Conservation (phyloP, 2,797 vertebrate genomes). For the Catharus ustulatus region DNA sequence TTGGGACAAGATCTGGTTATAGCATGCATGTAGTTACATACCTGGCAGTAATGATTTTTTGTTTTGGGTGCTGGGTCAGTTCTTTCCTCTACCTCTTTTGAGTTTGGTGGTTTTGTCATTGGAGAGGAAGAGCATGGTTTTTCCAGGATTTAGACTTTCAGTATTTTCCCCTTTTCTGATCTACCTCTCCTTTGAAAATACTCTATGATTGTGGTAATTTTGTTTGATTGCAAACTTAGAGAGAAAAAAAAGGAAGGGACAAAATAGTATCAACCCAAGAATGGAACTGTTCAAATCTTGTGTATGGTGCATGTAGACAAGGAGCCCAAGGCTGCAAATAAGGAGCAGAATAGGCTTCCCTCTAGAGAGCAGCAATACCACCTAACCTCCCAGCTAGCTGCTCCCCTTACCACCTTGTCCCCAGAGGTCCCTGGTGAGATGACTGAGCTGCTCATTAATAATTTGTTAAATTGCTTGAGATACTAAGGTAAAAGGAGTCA, state of each 20-base stretch:
- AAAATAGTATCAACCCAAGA: not conserved
- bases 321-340: not conserved
- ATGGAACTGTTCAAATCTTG: not conserved
- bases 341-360: not conserved
- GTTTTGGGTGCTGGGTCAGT: not conserved
- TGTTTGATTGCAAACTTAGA: not conserved
- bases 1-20: not conserved
- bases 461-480: not conserved
- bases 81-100: not conserved
- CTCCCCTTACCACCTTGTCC: not conserved
- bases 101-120: not conserved
- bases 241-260: not conserved
- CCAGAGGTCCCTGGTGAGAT: not conserved
- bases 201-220: not conserved
- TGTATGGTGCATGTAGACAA: not conserved
- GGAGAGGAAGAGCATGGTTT: not conserved
- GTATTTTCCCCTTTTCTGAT: not conserved
- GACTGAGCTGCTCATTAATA: not conserved
- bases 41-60: not conserved
- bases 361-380: not conserved
- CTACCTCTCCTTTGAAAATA: not conserved
- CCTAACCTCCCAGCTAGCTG: not conserved
- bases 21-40: not conserved
- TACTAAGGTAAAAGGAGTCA: not conserved
- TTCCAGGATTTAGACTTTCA: not conserved